phyloP scores from a whole-genome alignment of 2,797 vertebrate species.

The Bradypodion ventrale region DNA sequence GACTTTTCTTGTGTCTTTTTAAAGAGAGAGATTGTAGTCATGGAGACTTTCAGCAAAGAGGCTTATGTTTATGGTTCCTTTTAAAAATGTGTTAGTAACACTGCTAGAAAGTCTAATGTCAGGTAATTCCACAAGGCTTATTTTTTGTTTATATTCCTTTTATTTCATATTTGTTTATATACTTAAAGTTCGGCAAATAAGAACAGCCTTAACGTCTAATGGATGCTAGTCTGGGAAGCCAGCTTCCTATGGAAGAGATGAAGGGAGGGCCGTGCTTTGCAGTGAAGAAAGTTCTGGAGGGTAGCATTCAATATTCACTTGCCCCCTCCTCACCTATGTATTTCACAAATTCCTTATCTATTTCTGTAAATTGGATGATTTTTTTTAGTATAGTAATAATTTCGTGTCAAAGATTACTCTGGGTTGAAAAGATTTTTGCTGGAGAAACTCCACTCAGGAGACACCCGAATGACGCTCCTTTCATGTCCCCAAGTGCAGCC shows the following conservation, averaged over 20 bases:
- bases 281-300: neutral
- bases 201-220: neutral
- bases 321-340: too few species aligned
- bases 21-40: constrained; percentile 42
- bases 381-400: too few species aligned
- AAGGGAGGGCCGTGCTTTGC: neutral
- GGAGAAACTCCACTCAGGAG: too few species aligned
- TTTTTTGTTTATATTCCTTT: constrained; percentile 9
- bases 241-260: neutral
- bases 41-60: constrained; percentile 38
- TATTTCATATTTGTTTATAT: constrained; percentile 11
- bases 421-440: too few species aligned
- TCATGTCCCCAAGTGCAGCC: too few species aligned
- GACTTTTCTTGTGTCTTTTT: constrained; percentile 30
- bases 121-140: constrained; percentile 11
- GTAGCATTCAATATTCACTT: neutral
- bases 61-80: neutral
- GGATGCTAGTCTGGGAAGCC: neutral
- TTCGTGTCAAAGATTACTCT: too few species aligned
- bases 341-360: neutral
- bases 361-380: neutral
- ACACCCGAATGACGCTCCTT: too few species aligned
- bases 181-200: neutral
- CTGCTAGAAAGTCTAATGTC: constrained; percentile 5
- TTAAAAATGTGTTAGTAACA: constrained; percentile 30